Evolutionary conservation across 92 coral and sea anemone species (phyloP).

Genomic region (Phenganax marumi): DNA sequence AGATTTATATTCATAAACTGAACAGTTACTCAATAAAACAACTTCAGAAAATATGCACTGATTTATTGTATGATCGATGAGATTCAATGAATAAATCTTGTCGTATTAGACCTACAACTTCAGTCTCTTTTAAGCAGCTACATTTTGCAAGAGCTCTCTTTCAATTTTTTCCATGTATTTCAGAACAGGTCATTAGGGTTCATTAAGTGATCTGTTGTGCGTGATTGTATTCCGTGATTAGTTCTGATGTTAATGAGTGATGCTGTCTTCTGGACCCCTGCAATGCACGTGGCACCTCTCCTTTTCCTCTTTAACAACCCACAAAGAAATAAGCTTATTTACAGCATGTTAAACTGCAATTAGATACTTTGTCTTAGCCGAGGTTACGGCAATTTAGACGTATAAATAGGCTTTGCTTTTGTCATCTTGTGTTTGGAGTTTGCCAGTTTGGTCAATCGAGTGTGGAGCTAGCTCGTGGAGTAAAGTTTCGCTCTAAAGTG

Average conservation of each 20-base stretch:
- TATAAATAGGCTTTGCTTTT: not conserved
- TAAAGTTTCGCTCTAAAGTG: too few relatives aligned
- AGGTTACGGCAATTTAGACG: conserved; percentile 6
- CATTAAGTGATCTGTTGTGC: not conserved
- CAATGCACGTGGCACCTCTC: not conserved
- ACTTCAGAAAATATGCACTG: too few relatives aligned
- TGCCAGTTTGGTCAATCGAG: not conserved
- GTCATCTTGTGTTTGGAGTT: not conserved
- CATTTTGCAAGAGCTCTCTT: too few relatives aligned
- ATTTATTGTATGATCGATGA: too few relatives aligned
- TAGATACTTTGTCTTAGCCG: not conserved
- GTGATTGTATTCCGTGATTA: not conserved
- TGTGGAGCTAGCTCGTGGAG: too few relatives aligned
- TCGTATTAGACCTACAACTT: too few relatives aligned
- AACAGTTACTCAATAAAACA: too few relatives aligned
- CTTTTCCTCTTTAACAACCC: not conserved
- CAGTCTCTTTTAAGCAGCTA: too few relatives aligned
- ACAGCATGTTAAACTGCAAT: conserved; percentile 8
- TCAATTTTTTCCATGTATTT: too few relatives aligned
- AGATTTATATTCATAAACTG: too few relatives aligned
- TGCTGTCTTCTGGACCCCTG: not conserved
- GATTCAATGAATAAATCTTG: too few relatives aligned
- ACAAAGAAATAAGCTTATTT: not conserved
- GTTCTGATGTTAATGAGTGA: not conserved
- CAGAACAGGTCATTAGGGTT: not conserved